phyloP scores from a whole-genome alignment of 2,888 invertebrate species.

The Drosophila pseudotalamancana region DNA sequence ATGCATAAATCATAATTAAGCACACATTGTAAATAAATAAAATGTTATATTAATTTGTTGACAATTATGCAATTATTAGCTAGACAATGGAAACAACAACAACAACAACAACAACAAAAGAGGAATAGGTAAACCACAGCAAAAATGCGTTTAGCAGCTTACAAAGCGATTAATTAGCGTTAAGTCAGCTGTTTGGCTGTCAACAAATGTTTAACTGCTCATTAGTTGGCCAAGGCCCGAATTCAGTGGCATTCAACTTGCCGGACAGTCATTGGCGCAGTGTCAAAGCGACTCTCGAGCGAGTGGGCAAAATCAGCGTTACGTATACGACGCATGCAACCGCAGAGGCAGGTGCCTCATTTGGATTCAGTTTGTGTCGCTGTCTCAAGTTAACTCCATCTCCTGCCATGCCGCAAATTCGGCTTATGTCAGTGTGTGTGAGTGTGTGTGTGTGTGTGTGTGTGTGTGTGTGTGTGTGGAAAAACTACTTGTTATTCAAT shows the following conservation, averaged over 20 bases:
- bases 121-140: constrained; percentile 37
- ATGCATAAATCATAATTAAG: constrained; percentile 66
- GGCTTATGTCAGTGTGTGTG: constrained; percentile 1
- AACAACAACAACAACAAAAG: not conserved
- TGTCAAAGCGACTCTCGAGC: constrained; percentile 30
- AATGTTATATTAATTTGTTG: constrained; percentile 71
- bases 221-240: constrained; percentile 46
- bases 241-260: not conserved
- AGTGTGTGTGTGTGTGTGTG: constrained; percentile 21
- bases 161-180: constrained; percentile 71
- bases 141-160: constrained; percentile 46
- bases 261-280: constrained; percentile 21
- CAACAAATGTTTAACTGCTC: constrained; percentile 73
- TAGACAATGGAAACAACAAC: constrained; percentile 22
- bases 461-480: constrained; percentile 11
- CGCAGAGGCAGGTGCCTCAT: constrained; percentile 63
- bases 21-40: constrained; percentile 59
- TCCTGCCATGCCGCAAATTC: constrained; percentile 38
- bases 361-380: constrained; percentile 64
- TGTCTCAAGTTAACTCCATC: constrained; percentile 61
- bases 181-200: constrained; percentile 53
- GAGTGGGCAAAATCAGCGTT: constrained; percentile 43
- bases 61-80: constrained; percentile 69
- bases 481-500: constrained; percentile 74
- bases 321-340: constrained; percentile 61